These are phyloP conservation scores for Oscheius sp. DNA, from an alignment of 2,888 invertebrate species.

Conservation along the genomic window DNA sequence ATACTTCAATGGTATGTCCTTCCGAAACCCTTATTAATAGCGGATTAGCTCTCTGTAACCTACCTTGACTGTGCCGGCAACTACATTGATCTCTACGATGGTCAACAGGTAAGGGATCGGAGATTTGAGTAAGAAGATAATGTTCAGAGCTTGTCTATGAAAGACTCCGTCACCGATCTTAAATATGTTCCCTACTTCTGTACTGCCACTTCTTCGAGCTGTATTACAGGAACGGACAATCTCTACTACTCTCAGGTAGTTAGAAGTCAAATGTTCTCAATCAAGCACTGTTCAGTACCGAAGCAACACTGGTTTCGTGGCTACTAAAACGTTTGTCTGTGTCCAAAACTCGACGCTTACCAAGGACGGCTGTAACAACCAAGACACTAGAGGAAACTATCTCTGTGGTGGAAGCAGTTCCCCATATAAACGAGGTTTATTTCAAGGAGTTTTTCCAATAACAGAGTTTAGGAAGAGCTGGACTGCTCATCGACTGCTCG, in stretches of 20 bases:
- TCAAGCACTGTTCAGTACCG: neutral
- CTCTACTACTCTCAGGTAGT: conserved; percentile 25
- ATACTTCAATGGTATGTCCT: neutral
- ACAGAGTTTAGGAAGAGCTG: neutral
- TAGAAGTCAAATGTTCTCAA: neutral
- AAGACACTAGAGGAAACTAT: conserved; percentile 10
- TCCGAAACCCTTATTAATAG: neutral
- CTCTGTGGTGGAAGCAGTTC: conserved; percentile 9
- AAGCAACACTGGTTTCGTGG: neutral
- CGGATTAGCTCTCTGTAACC: neutral
- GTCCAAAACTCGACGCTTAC: neutral
- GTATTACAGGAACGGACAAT: conserved; percentile 9
- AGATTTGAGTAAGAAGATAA: neutral
- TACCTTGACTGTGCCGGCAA: conserved; percentile 14
- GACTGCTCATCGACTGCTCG: conserved; percentile 22
- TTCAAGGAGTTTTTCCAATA: neutral
- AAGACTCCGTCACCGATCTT: neutral
- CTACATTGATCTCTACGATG: conserved; percentile 14
- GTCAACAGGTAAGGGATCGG: neutral
- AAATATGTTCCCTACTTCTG: conserved; percentile 25
- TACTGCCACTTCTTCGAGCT: neutral
- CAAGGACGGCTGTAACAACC: neutral
- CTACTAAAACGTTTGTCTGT: conserved; percentile 18
- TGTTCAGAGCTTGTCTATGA: neutral
- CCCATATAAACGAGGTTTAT: conserved; percentile 20